These are phyloP conservation scores for Dasyprocta punctata DNA, from an alignment of 2,113 vertebrate genomes.

Conservation along the genomic window DNA sequence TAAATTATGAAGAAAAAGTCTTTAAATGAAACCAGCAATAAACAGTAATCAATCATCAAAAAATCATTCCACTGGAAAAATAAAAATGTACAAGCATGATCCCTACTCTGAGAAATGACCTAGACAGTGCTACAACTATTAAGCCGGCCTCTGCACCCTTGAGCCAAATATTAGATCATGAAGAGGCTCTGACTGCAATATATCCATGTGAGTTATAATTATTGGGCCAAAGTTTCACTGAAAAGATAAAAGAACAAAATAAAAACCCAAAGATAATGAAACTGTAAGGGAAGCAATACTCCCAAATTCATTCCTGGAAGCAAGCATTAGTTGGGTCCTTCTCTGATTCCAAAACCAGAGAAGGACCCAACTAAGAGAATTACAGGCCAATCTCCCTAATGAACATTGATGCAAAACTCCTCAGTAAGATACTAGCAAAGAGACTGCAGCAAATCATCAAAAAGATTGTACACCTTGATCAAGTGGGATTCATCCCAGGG, in stretches of 20 bases:
- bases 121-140: neutral
- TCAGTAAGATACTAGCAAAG: too few species aligned
- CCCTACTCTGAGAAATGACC: neutral
- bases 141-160: neutral
- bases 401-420: too few species aligned
- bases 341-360: too few species aligned
- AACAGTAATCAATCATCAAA: neutral
- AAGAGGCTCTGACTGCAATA: neutral
- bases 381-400: too few species aligned
- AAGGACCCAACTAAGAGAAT: too few species aligned
- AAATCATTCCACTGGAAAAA: neutral
- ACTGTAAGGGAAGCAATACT: too few species aligned
- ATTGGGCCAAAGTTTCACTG: neutral
- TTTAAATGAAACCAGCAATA: conserved; percentile 12
- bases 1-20: neutral
- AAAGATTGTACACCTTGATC: too few species aligned
- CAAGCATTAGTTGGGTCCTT: too few species aligned
- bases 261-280: conserved; percentile 5
- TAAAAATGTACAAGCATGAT: neutral
- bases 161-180: neutral
- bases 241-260: neutral
- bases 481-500: too few species aligned
- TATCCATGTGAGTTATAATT: neutral
- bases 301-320: too few species aligned
- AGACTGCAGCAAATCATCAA: too few species aligned